Evolutionary conservation across 2,797 vertebrate genomes (phyloP).

Genomic region (Hydrolagus colliei): DNA sequence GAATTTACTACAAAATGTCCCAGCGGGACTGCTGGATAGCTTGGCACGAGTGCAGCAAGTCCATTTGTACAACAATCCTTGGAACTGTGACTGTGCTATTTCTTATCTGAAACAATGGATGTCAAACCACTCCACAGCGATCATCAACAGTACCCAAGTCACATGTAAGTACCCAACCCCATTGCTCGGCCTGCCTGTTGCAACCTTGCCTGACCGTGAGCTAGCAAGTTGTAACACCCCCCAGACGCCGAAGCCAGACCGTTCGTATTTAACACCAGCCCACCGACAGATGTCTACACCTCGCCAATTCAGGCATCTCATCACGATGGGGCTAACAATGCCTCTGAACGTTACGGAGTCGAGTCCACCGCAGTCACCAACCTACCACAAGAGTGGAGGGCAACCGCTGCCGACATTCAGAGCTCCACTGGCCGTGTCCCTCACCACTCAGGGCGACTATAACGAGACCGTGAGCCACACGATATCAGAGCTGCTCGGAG

Average conservation of each 20-base stretch:
- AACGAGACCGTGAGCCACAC: background rate
- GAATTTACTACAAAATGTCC: conserved; percentile 71
- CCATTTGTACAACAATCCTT: conserved; percentile 76
- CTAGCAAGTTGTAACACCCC: conserved; percentile 32
- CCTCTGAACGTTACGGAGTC: background rate
- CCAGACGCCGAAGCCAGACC: background rate
- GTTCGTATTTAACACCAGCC: background rate
- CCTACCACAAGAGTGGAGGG: background rate
- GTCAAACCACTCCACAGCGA: conserved; percentile 51
- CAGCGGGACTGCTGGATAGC: conserved; percentile 58
- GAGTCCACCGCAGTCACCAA: background rate
- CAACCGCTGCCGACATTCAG: background rate
- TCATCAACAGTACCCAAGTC: conserved; percentile 56
- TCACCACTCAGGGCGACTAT: background rate
- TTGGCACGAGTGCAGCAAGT: conserved; percentile 58
- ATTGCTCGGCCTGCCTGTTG: conserved; percentile 53
- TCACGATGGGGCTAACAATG: background rate
- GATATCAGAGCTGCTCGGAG: no score
- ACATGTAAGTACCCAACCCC: conserved; percentile 59
- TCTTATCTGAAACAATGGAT: conserved; percentile 73
- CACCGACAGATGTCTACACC: background rate
- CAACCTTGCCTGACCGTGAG: conserved; percentile 44
- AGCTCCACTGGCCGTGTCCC: background rate
- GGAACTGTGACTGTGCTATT: conserved; percentile 76
- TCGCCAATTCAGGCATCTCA: background rate